Percentiles rank a stretch among this genome's conserved stretches.
phyloP scores from a whole-genome alignment of 2,797 vertebrate genomes.

The Pteronotus mesoamericanus region DNA sequence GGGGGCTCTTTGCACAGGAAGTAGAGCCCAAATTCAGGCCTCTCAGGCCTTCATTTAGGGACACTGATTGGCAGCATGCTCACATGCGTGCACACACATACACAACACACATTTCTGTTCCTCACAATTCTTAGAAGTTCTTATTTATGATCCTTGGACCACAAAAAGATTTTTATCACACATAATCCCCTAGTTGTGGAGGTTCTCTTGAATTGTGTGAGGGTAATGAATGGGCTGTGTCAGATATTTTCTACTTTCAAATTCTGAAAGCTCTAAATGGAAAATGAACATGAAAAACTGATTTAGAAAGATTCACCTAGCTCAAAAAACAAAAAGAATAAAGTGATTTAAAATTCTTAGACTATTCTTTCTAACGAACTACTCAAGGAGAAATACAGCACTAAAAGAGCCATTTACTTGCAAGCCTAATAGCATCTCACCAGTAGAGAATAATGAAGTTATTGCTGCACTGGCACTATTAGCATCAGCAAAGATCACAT shows the following conservation, averaged over 20 bases:
- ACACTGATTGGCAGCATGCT: not conserved
- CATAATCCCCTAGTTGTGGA: not conserved
- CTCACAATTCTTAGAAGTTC: not conserved
- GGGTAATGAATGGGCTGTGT: not conserved
- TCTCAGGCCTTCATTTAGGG: not conserved
- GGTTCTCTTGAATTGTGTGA: not conserved
- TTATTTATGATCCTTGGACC: not conserved
- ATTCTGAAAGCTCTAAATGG: constrained; percentile 20
- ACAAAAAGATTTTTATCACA: not conserved
- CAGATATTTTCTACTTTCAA: not conserved
- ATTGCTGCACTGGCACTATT: not conserved
- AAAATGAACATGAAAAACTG: constrained; percentile 43
- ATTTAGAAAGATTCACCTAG: not conserved
- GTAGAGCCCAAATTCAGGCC: not conserved
- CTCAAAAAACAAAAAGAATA: constrained; percentile 13
- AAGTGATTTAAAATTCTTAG: not conserved
- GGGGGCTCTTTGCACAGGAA: not conserved
- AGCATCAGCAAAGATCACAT: not conserved
- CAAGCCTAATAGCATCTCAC: not conserved
- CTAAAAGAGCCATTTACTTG: not conserved
- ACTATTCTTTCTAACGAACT: constrained; percentile 37
- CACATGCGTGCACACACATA: too few relatives aligned
- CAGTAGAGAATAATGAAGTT: not conserved
- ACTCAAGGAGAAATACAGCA: constrained; percentile 14
- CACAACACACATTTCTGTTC: not conserved